Evolutionary conservation across 2,797 vertebrate genomes (phyloP).

Genomic region (Argya squamiceps): DNA sequence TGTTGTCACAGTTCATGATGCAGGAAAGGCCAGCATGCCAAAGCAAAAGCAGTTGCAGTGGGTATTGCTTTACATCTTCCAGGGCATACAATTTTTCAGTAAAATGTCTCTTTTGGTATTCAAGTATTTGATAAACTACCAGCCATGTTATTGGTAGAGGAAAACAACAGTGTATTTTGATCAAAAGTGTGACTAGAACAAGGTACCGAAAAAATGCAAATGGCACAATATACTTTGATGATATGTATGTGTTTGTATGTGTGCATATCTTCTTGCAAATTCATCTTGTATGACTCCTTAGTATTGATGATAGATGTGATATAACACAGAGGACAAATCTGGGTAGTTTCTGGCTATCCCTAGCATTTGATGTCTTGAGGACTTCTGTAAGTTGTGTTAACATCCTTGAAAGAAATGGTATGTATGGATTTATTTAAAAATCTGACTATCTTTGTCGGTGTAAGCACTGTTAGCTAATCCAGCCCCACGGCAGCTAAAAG

Average conservation of each 20-base stretch:
- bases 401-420: background rate
- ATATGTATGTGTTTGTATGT: background rate
- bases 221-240: background rate
- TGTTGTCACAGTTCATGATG: background rate
- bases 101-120: background rate
- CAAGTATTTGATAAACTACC: background rate
- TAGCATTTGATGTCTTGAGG: background rate
- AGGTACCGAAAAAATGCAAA: background rate
- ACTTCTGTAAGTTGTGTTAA: background rate
- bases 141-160: background rate
- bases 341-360: background rate
- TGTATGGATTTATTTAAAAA: background rate
- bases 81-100: background rate
- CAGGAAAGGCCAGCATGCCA: background rate
- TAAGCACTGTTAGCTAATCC: background rate
- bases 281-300: background rate
- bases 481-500: background rate
- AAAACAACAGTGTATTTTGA: background rate
- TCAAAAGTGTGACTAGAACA: background rate
- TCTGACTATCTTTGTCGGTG: rapidly evolving
- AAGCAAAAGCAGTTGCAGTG: background rate
- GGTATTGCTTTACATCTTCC: background rate
- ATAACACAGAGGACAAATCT: background rate
- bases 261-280: background rate
- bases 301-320: rapidly evolving